Base-by-base conservation (phyloP, 2,113 vertebrate genomes). In the Eurystomus gularis region DNA sequence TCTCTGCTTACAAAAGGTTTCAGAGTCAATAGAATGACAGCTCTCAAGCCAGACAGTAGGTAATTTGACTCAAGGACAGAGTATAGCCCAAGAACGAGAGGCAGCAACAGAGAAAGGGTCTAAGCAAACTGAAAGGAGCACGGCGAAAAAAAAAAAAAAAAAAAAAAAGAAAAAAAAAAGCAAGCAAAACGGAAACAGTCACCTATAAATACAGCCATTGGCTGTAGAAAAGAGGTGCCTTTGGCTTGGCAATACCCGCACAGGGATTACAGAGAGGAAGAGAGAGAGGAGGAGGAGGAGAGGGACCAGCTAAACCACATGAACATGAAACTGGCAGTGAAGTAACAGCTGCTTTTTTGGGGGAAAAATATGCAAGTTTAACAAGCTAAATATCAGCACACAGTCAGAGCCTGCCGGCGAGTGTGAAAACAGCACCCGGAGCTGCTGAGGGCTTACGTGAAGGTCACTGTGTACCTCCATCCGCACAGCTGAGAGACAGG, bases 401-500 rank as follows among this genome's bases (percentile, higher is more conserved):
- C 4, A 23, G 44, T 44, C 89, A 88, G 44, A 86, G 52, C 61
- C 82, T 76, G 55, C 76, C 2, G 1, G 76, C 31, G 84, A 84
- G 33, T 9, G 21, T 33, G 48, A 71, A 88, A 94, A 61, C n/a
- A 86, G 83, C 5, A 3, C 62, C 75, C 0, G 1, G 48, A 77
- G 83, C 60, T 1, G 3, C 28, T 51, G 76, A 42, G 71, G 86
- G 8, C 77, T 75, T 60, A 51, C 70, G 40, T 89, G 80, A 93
- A 88, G 94, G 94, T 96, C 94, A 95, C 72, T 23, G 83, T 6
- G 73, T 81, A 79, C 79, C 79, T 84, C 48, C 65, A 88, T 46
- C 77, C 84, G 83, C 86, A 79, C 49, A 90, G 90, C 83, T 75
- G 65, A 75, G 40, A 87, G 25, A 31, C 51, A 66, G 69, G 93